phyloP scores from a whole-genome alignment of 1,140 invertebrate species.

The Achatina immaculata region DNA sequence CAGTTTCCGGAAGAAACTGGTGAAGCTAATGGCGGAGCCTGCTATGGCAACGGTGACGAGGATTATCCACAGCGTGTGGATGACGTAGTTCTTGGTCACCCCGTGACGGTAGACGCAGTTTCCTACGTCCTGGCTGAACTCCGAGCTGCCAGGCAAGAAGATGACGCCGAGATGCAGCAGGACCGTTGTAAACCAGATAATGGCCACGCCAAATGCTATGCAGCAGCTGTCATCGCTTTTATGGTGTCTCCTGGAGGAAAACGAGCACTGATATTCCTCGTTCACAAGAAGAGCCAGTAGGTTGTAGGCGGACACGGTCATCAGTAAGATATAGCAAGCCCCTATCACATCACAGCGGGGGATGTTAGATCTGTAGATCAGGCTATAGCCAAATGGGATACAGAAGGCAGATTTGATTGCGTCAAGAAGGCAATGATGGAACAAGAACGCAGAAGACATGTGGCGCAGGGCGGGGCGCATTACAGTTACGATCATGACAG shows the following conservation, averaged over 20 bases:
- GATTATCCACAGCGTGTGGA: conserved; percentile 90
- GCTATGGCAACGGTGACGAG: conserved; percentile 89
- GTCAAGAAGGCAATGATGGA: conserved; percentile 64
- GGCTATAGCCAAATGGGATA: conserved; percentile 76
- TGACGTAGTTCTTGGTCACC: conserved; percentile 87
- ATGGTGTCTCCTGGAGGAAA: conserved; percentile 51
- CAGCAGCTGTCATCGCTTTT: conserved; percentile 75
- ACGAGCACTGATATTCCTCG: conserved; percentile 88
- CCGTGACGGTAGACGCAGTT: conserved; percentile 83
- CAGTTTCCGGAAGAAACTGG: conserved; percentile 86
- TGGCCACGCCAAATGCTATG: conserved; percentile 90
- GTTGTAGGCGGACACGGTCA: conserved; percentile 92
- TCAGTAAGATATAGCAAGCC: conserved; percentile 88
- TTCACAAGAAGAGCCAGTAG: conserved; percentile 93
- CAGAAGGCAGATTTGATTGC: conserved; percentile 57
- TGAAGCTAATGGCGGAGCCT: conserved; percentile 84
- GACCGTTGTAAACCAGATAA: conserved; percentile 89
- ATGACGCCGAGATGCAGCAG: conserved; percentile 92
- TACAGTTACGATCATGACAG: conserved; percentile 81
- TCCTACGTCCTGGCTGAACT: conserved; percentile 75
- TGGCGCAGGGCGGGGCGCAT: conserved; percentile 50
- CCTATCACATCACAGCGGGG: conserved; percentile 88
- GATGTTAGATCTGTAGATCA: conserved; percentile 85
- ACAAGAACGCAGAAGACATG: conserved; percentile 59
- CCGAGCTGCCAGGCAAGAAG: conserved; percentile 73